Percentiles rank a stretch among this genome's conserved stretches.
Conservation (phyloP, 2,888 invertebrate species). For the Meganola albula region DNA sequence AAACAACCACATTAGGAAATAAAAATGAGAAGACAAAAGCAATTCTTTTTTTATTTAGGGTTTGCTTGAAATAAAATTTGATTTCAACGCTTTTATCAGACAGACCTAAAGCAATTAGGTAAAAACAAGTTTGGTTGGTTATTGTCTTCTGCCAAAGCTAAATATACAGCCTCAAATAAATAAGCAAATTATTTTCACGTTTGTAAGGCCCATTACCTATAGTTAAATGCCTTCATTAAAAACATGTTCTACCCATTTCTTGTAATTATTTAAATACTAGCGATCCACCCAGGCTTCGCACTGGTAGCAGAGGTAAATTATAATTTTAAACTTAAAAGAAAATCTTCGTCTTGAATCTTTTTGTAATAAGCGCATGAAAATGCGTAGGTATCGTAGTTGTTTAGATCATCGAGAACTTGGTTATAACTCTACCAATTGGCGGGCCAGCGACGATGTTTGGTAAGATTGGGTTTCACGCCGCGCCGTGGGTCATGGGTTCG, state of each 20-base stretch:
- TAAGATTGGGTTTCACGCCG: not conserved
- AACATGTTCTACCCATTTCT: too few relatives aligned
- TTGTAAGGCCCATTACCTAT: too few relatives aligned
- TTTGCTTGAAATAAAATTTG: not conserved
- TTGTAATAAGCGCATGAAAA: too few relatives aligned
- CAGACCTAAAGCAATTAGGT: not conserved
- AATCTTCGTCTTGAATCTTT: too few relatives aligned
- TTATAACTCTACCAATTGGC: not conserved
- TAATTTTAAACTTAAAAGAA: too few relatives aligned
- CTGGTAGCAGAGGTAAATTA: too few relatives aligned
- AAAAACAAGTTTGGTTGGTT: not conserved
- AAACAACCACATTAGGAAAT: slow-evolving; percentile 41
- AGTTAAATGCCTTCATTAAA: too few relatives aligned
- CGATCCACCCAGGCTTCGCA: too few relatives aligned
- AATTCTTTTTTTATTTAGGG: slow-evolving; percentile 9
- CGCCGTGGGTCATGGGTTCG: too few relatives aligned
- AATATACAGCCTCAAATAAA: not conserved
- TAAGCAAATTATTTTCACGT: too few relatives aligned
- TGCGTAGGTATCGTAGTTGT: too few relatives aligned
- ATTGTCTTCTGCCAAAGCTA: not conserved
- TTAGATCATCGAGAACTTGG: not conserved
- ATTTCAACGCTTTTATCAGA: not conserved
- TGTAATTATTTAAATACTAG: too few relatives aligned
- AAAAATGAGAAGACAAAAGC: slow-evolving; percentile 31
- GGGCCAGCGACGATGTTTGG: not conserved